Percentiles rank a stretch among this genome's conserved stretches.
phyloP scores from a whole-genome alignment of 2,113 vertebrate genomes.

The Pollimyrus isidori region DNA sequence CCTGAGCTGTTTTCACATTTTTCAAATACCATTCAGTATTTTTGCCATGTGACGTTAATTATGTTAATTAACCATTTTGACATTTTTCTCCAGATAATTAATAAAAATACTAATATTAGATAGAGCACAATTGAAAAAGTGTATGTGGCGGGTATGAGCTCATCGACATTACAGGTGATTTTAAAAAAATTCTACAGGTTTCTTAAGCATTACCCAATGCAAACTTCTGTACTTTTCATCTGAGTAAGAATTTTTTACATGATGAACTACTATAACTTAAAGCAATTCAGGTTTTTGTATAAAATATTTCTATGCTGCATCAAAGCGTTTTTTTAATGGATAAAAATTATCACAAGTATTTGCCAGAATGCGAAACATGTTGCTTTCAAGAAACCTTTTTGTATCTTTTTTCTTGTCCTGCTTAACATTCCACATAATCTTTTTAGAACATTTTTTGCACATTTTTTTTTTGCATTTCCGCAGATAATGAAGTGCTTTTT shows the following conservation, averaged over 20 bases:
- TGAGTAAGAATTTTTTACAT: background rate
- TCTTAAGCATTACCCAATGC: background rate
- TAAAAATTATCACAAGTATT: background rate
- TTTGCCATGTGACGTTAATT: constrained; percentile 59
- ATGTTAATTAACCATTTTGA: constrained; percentile 63
- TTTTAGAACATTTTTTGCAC: constrained; percentile 43
- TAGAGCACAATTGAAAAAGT: constrained; percentile 39
- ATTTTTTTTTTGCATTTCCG: constrained; percentile 32
- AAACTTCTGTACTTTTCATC: background rate
- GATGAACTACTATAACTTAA: background rate
- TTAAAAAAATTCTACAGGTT: background rate
- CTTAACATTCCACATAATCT: constrained; percentile 14
- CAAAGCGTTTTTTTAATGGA: background rate
- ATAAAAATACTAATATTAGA: constrained; percentile 68
- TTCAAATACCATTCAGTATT: constrained; percentile 51
- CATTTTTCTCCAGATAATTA: constrained; percentile 66
- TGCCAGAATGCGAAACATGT: background rate
- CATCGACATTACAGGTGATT: background rate
- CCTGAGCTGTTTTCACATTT: constrained; percentile 52
- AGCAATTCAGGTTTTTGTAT: background rate
- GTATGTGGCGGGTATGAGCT: background rate
- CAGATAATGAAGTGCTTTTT: constrained; percentile 41
- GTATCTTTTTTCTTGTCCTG: background rate
- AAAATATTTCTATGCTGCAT: background rate
- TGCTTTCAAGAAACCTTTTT: background rate